Base-by-base conservation (phyloP, 2,888 invertebrate species). In the Parnassius apollo region DNA sequence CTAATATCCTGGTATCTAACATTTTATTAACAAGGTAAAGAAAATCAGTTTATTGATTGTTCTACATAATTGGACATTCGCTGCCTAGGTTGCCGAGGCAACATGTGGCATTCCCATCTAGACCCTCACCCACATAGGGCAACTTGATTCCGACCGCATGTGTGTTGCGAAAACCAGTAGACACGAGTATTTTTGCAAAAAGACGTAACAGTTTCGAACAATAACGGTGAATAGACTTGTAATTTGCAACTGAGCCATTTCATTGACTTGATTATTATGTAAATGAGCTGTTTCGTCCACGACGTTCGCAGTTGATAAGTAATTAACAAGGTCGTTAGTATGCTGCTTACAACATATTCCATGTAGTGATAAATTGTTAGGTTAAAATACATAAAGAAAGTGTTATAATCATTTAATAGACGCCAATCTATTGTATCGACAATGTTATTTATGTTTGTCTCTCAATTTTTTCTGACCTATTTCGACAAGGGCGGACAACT, bases 111-210 rank as follows among this genome's bases (percentile, higher is more conserved):
- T 65, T 68, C 61, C 64, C 67, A 71, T 69, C 70, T 73, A 73
- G 75, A 70, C 67, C 65, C 63, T 76, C 76, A 76, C 80, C 80
- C 76, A 78, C 78, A 71, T 71, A 66, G 69, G 63, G 64, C 63
- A 62, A 67, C 64, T 64, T 46, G 62, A 65, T 59, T 45, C 52
- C 35, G 57, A 22, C 51, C 51, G 66, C 70, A 71, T 71, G 71
- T 72, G 70, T 67, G 69, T 73, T 75, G 73, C 69, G 71, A 70
- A 71, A 74, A 69, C 64, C 64, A 68, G 64, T 67, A 51, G 61
- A 62, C 65, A 65, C 56, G 65, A 42, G 57, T 53, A 70, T 68
- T 71, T 72, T 69, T 70, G 68, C 67, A 66, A 72, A 68, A 68
- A 65, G 65, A 66, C 61, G 51, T 69, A 66, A 60, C 62, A 63